Conservation (phyloP, 1,140 invertebrate species). For the Hermatobates lingyangjiaoensis region DNA sequence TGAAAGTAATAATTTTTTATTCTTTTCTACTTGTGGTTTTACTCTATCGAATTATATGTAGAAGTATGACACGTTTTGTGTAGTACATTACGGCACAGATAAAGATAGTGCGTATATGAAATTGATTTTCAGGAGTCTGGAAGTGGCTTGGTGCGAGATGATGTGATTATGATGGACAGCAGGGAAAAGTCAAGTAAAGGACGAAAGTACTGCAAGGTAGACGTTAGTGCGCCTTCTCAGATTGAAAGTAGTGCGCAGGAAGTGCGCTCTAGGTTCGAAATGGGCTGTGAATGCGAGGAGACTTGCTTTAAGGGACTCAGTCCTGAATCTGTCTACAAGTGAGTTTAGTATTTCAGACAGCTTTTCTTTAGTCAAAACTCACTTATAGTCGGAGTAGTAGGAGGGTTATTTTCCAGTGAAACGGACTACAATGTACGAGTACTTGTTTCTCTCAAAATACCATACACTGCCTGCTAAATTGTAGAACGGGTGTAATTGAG, state of each 20-base stretch:
- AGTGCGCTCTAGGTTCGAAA: slow-evolving; percentile 40
- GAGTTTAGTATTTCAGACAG: slow-evolving; percentile 34
- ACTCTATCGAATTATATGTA: too few relatives aligned
- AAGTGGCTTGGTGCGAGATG: too few relatives aligned
- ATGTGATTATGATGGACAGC: too few relatives aligned
- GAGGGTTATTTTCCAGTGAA: not conserved
- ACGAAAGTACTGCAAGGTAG: too few relatives aligned
- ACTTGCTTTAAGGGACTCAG: slow-evolving; percentile 51
- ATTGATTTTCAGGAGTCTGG: too few relatives aligned
- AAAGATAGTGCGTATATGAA: too few relatives aligned
- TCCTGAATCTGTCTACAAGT: slow-evolving; percentile 45
- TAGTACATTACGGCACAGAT: too few relatives aligned
- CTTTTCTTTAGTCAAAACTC: not conserved
- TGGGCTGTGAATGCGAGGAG: slow-evolving; percentile 53
- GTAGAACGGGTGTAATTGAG: not conserved
- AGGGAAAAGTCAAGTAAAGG: too few relatives aligned
- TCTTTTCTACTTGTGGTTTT: too few relatives aligned
- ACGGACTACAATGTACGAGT: not conserved
- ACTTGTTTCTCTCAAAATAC: not conserved
- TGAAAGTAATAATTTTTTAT: too few relatives aligned
- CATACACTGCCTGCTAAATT: not conserved
- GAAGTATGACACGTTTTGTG: too few relatives aligned
- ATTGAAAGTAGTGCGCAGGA: slow-evolving; percentile 36
- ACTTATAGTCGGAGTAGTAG: not conserved
- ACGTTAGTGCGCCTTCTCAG: too few relatives aligned